Evolutionary conservation across 1,140 invertebrate genomes (phyloP).

Genomic region (Lysiphlebus fabarum): DNA sequence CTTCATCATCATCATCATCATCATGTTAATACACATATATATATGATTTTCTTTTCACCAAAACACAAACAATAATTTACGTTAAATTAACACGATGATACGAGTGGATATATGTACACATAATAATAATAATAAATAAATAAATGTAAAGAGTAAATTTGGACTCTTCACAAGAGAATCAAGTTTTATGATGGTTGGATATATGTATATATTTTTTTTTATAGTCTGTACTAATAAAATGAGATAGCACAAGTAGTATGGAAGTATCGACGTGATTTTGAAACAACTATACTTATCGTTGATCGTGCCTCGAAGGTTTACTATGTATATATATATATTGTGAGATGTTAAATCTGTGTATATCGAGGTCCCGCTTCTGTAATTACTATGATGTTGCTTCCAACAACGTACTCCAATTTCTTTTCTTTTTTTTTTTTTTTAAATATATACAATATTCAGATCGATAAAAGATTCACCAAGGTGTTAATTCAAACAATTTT

Average conservation of each 20-base stretch:
- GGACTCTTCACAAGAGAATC: background rate
- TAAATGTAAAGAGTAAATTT: slow-evolving; percentile 6
- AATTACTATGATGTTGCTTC: slow-evolving; percentile 46
- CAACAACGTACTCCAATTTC: slow-evolving; percentile 33
- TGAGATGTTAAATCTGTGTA: slow-evolving; percentile 12
- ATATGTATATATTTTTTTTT: slow-evolving; percentile 42
- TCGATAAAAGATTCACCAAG: slow-evolving; percentile 13
- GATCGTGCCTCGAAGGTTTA: slow-evolving; percentile 53
- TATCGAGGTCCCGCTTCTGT: slow-evolving; percentile 49
- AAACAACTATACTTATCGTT: slow-evolving; percentile 55
- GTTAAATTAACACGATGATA: too few species aligned
- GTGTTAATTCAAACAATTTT: background rate
- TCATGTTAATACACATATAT: too few species aligned
- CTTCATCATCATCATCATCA: too few species aligned
- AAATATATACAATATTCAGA: slow-evolving; percentile 30
- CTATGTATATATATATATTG: slow-evolving; percentile 38
- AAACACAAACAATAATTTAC: too few species aligned
- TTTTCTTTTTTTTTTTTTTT: background rate
- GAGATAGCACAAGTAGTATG: slow-evolving; percentile 47
- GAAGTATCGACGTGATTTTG: slow-evolving; percentile 46
- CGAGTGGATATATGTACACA: background rate
- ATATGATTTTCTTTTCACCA: too few species aligned
- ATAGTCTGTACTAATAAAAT: slow-evolving; percentile 50
- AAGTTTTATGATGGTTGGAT: background rate
- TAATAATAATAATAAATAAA: background rate